Conservation (phyloP, 1,140 invertebrate genomes). For the Calephelis virginiensis region DNA sequence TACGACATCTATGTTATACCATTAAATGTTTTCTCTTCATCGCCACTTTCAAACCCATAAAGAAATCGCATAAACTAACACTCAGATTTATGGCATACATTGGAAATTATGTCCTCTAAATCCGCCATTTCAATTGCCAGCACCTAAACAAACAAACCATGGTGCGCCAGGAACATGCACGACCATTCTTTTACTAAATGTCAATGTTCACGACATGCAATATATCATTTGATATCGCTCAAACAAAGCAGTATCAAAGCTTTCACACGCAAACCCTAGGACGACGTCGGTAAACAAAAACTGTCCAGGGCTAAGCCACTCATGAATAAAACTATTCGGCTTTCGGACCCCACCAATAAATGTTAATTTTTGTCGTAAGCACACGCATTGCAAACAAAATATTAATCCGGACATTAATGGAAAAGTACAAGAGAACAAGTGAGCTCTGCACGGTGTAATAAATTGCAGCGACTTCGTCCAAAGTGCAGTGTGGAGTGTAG, state of each 20-base stretch:
- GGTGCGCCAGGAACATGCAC: constrained; percentile 46
- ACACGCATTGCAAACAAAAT: constrained; percentile 70
- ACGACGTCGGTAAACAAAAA: constrained; percentile 63
- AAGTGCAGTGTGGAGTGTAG: constrained; percentile 47
- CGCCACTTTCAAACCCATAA: background rate
- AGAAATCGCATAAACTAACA: constrained; percentile 11
- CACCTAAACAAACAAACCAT: constrained; percentile 56
- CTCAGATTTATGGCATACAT: constrained; percentile 13
- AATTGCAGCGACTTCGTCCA: constrained; percentile 56
- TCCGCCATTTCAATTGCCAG: constrained; percentile 39
- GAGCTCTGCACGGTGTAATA: constrained; percentile 50
- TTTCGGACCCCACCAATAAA: constrained; percentile 65
- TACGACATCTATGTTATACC: too few relatives aligned
- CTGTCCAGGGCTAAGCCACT: constrained; percentile 67
- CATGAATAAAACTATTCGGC: constrained; percentile 69
- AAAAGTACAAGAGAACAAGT: constrained; percentile 68
- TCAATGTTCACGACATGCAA: constrained; percentile 66
- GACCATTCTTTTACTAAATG: constrained; percentile 58
- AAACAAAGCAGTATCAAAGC: constrained; percentile 68
- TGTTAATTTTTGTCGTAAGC: constrained; percentile 72
- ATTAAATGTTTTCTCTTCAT: too few relatives aligned
- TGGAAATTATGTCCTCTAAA: constrained; percentile 28
- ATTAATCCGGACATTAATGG: constrained; percentile 75
- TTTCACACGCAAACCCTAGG: constrained; percentile 68
- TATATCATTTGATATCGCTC: constrained; percentile 73